A percentile compares a stretch with the other conserved stretches of the same genome.
These are phyloP conservation scores for Yponomeuta sedellus DNA, from an alignment of 2,888 invertebrate genomes.

Conservation along the genomic window DNA sequence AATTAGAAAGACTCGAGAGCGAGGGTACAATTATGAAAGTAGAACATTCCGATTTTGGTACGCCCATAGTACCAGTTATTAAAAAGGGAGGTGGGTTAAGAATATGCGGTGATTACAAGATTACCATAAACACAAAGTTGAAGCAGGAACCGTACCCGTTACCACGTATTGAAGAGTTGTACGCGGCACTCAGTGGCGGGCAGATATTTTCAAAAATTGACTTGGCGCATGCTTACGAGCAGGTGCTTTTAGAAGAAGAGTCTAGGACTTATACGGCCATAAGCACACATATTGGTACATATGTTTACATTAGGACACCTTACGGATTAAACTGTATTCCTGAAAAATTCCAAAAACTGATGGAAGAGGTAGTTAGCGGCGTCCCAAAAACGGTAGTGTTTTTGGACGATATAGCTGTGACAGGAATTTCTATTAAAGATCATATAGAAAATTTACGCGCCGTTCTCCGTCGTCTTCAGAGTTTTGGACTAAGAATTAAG, in stretches of 20 bases:
- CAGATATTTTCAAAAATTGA: constrained; percentile 29
- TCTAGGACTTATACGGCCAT: constrained; percentile 23
- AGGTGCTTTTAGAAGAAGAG: constrained; percentile 22
- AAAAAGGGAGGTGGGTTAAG: constrained; percentile 21
- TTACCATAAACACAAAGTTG: constrained; percentile 27
- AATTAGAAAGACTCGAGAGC: constrained; percentile 17
- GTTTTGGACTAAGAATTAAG: no score
- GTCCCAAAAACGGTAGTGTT: not conserved
- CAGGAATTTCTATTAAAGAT: no score
- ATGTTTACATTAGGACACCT: constrained; percentile 15
- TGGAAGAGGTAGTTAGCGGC: constrained; percentile 7
- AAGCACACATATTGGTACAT: not conserved
- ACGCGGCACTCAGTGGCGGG: constrained; percentile 26
- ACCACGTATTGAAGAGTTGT: constrained; percentile 21
- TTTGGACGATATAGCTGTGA: no score
- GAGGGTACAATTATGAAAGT: constrained; percentile 21
- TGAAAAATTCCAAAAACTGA: constrained; percentile 16
- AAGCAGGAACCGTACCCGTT: no score
- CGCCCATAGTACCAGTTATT: constrained; percentile 26
- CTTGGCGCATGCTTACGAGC: constrained; percentile 26
- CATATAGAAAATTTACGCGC: no score
- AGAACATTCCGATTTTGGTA: constrained; percentile 23
- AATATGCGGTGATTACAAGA: constrained; percentile 23
- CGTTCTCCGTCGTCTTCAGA: no score
- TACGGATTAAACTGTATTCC: constrained; percentile 15